Percentiles rank a stretch among this genome's conserved stretches.
phyloP scores from a whole-genome alignment of 2,888 invertebrate genomes.

The Melanchra persicariae region DNA sequence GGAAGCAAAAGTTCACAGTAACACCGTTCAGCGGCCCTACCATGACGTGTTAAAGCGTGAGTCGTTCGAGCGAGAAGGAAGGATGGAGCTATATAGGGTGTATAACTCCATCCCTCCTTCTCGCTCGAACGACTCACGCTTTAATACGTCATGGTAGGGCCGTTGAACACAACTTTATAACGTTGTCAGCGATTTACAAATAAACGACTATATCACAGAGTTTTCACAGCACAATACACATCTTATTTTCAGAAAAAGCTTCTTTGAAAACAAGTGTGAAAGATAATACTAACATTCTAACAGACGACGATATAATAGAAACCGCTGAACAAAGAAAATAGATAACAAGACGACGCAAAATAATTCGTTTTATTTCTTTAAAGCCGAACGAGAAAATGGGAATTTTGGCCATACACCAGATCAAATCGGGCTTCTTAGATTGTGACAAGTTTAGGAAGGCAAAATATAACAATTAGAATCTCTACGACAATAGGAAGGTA shows the following conservation, averaged over 20 bases:
- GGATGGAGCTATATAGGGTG: too few species aligned
- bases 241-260: neutral
- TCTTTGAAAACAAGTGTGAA: neutral
- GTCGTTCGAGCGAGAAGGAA: too few species aligned
- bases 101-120: too few species aligned
- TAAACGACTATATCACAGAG: neutral
- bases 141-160: too few species aligned
- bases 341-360: neutral
- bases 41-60: too few species aligned
- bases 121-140: too few species aligned
- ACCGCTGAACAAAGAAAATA: conserved; percentile 1
- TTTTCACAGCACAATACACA: conserved; percentile 1
- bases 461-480: too few species aligned
- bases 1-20: neutral
- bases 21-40: too few species aligned
- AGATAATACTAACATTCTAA: neutral
- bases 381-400: neutral
- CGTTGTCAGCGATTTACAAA: neutral
- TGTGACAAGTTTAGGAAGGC: too few species aligned
- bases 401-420: too few species aligned
- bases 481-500: neutral
- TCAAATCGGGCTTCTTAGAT: too few species aligned
- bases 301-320: neutral
- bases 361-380: conserved; percentile 1
- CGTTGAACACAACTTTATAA: neutral